These are phyloP conservation scores for Montipora capitata DNA, from an alignment of 92 coral and sea anemone species.

Conservation along the genomic window DNA sequence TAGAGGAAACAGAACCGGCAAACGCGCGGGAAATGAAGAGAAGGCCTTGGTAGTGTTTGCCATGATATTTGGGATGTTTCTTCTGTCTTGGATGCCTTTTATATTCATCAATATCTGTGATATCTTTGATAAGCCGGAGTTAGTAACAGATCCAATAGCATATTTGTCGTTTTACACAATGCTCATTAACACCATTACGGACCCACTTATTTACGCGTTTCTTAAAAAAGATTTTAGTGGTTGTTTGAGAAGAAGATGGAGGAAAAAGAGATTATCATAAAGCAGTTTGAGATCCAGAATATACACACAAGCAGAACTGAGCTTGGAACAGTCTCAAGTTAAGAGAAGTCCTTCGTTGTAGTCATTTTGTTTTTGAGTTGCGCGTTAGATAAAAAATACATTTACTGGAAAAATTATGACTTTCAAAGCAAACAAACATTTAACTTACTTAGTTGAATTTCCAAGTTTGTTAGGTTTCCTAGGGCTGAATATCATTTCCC, in stretches of 20 bases:
- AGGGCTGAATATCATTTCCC: no score
- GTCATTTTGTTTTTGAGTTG: not conserved
- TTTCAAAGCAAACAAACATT: no score
- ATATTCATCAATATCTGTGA: slow-evolving; percentile 83
- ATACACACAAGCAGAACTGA: slow-evolving; percentile 28
- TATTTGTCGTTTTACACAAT: slow-evolving; percentile 85
- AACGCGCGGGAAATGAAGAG: slow-evolving; percentile 84
- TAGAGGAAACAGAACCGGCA: slow-evolving; percentile 88
- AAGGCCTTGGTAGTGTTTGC: slow-evolving; percentile 85
- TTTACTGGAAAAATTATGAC: no score
- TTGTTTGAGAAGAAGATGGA: slow-evolving; percentile 34
- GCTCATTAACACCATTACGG: slow-evolving; percentile 84
- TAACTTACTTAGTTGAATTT: no score
- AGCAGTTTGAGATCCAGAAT: not conserved
- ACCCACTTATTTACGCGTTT: slow-evolving; percentile 88
- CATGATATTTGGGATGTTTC: slow-evolving; percentile 79
- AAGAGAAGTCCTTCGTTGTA: slow-evolving; percentile 4
- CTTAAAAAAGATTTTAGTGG: slow-evolving; percentile 88
- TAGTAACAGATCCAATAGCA: slow-evolving; percentile 64
- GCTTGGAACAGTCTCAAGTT: not conserved
- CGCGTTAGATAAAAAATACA: no score
- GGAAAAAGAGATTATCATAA: not conserved
- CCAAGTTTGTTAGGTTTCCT: no score
- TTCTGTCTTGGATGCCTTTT: slow-evolving; percentile 85
- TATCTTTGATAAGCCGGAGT: slow-evolving; percentile 69